phyloP scores from a whole-genome alignment of 2,888 invertebrate species.

The Phyllotreta cruciferae region DNA sequence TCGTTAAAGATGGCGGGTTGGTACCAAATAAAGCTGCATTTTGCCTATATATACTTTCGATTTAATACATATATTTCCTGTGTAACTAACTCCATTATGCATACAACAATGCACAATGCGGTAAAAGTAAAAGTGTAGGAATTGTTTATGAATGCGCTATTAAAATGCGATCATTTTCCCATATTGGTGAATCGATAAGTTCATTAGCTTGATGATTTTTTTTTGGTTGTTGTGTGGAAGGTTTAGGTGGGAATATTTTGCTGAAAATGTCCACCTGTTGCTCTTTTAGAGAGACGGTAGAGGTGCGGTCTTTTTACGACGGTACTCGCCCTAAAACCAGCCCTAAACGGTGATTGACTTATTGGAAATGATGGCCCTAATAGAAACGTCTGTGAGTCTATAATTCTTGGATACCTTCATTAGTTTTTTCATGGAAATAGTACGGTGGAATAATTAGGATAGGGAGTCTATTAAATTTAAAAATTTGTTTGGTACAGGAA shows the following conservation, averaged over 20 bases:
- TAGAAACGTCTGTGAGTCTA: not conserved
- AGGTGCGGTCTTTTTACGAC: not conserved
- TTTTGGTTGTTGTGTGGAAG: constrained; percentile 6
- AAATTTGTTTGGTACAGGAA: no score
- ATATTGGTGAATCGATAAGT: constrained; percentile 4
- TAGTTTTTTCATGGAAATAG: no score
- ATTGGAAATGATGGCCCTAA: constrained; percentile 1
- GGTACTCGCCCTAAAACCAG: constrained; percentile 6
- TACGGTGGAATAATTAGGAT: no score
- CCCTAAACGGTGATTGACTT: constrained; percentile 1
- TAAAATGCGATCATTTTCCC: not conserved
- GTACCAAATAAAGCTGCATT: not conserved
- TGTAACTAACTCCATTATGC: constrained; percentile 1
- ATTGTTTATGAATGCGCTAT: constrained; percentile 3
- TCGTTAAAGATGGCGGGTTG: not conserved
- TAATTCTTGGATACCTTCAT: no score
- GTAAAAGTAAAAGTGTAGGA: not conserved
- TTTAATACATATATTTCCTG: not conserved
- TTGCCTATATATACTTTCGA: not conserved
- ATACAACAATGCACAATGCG: constrained; percentile 12
- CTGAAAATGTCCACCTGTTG: constrained; percentile 9
- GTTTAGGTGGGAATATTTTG: not conserved
- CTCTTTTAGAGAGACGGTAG: not conserved
- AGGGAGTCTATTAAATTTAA: no score
- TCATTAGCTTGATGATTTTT: constrained; percentile 10